A percentile compares a stretch with the other conserved stretches of the same genome.
Conservation (phyloP, 2,113 vertebrate genomes). For the Crypturellus undulatus region DNA sequence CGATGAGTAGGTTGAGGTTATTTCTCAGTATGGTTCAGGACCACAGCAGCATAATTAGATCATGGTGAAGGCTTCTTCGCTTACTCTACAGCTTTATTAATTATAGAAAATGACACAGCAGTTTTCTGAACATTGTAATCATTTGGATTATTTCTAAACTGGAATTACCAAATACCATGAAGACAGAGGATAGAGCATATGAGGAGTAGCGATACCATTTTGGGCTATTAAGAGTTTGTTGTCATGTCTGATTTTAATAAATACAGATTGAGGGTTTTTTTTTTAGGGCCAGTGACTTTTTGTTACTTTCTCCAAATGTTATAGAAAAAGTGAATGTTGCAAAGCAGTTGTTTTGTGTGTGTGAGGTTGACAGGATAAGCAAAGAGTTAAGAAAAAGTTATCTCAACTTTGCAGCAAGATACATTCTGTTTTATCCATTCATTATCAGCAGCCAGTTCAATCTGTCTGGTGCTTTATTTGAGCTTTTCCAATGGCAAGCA, state of each 20-base stretch:
- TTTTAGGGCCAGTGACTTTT: not conserved
- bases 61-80: not conserved
- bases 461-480: constrained; percentile 39
- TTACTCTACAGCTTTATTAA: not conserved
- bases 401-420: not conserved
- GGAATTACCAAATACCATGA: not conserved
- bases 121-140: not conserved
- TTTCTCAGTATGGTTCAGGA: not conserved
- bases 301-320: not conserved
- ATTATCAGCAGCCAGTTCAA: constrained; percentile 38
- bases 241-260: not conserved
- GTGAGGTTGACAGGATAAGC: not conserved
- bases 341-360: not conserved
- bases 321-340: not conserved
- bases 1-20: not conserved
- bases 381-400: constrained; percentile 8
- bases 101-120: not conserved
- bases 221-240: not conserved
- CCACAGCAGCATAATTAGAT: not conserved
- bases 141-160: not conserved
- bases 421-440: not conserved
- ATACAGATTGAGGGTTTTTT: not conserved
- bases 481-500: constrained; percentile 55
- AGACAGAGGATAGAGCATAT: not conserved
- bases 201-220: not conserved